A percentile compares a stretch with the other conserved stretches of the same genome.
Conservation (phyloP, 2,113 vertebrate species). For the Barbus barbus region DNA sequence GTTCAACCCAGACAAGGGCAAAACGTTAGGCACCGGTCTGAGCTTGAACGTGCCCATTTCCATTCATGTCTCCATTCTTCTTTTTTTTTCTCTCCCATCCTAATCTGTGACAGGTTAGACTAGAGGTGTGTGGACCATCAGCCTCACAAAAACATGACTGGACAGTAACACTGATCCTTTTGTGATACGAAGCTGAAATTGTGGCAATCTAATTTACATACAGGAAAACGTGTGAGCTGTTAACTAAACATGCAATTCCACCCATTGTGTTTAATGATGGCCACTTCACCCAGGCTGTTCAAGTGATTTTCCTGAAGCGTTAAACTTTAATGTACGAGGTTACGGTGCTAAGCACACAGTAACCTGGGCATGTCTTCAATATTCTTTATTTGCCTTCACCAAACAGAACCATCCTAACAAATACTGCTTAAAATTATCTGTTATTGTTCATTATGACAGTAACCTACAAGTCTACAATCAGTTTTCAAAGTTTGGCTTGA, state of each 20-base stretch:
- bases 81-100: too few relatives aligned
- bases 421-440: neutral
- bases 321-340: neutral
- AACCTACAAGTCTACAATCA: neutral
- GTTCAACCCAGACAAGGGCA: too few relatives aligned
- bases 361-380: slow-evolving; percentile 6
- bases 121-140: slow-evolving; percentile 25
- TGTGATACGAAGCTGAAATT: slow-evolving; percentile 2
- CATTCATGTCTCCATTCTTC: neutral
- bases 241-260: neutral
- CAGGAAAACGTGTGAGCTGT: neutral
- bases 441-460: neutral
- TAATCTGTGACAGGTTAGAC: neutral
- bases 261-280: slow-evolving; percentile 6
- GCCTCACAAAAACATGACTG: neutral
- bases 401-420: neutral
- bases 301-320: neutral
- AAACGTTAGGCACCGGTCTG: too few relatives aligned
- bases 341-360: neutral
- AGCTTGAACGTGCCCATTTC: too few relatives aligned
- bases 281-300: neutral
- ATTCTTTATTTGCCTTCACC: neutral
- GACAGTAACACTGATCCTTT: neutral
- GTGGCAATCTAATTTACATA: slow-evolving; percentile 25
- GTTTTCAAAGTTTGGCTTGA: neutral